Evolutionary conservation across 2,888 invertebrate species (phyloP).

Genomic region (Chrysopilus asiliformis): DNA sequence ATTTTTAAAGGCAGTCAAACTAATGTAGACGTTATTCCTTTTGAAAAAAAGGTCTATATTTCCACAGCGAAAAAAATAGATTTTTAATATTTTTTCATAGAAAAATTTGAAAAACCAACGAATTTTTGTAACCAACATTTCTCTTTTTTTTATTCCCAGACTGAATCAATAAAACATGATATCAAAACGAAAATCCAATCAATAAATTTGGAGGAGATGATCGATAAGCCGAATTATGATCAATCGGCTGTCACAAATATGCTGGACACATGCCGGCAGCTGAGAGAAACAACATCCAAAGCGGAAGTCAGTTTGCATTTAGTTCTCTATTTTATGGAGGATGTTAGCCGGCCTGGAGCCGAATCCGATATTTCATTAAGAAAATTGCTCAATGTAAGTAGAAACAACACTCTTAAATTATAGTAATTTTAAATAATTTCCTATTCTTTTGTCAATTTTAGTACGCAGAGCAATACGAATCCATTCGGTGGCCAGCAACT

Average conservation of each 20-base stretch:
- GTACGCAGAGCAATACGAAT: constrained; percentile 34
- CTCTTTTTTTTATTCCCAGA: constrained; percentile 38
- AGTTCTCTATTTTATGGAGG: constrained; percentile 35
- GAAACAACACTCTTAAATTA: background rate
- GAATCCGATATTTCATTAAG: constrained; percentile 28
- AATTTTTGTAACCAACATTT: too few species aligned
- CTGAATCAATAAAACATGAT: constrained; percentile 60
- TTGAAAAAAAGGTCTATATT: too few species aligned
- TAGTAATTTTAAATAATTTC: background rate
- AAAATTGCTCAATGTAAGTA: constrained; percentile 30
- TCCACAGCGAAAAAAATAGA: too few species aligned
- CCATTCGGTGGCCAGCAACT: constrained; percentile 37
- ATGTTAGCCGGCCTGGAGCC: constrained; percentile 28
- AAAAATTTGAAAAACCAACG: too few species aligned
- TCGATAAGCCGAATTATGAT: constrained; percentile 66
- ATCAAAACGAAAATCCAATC: constrained; percentile 57
- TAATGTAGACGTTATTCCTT: too few species aligned
- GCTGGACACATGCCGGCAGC: constrained; percentile 50
- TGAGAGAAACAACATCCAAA: constrained; percentile 59
- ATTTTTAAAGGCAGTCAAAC: too few species aligned
- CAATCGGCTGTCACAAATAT: constrained; percentile 60
- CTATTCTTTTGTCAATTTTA: constrained; percentile 15
- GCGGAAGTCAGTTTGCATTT: constrained; percentile 43
- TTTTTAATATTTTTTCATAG: too few species aligned
- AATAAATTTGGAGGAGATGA: constrained; percentile 55